These are phyloP conservation scores for Aporophyla lueneburgensis DNA, from an alignment of 2,888 invertebrate species.

Conservation along the genomic window DNA sequence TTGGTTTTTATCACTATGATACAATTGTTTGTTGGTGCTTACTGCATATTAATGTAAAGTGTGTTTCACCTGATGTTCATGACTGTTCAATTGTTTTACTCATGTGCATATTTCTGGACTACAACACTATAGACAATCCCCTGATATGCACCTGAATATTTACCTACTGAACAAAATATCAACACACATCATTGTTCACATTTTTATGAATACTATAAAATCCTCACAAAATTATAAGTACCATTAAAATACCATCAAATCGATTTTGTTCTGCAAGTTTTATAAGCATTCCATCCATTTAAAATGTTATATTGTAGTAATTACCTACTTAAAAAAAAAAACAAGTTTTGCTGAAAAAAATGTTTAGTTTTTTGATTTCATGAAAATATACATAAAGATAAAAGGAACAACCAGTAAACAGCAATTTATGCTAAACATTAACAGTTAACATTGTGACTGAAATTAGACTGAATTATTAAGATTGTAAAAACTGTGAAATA, in stretches of 20 bases:
- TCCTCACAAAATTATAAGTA: not conserved
- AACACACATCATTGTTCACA: slow-evolving; percentile 13
- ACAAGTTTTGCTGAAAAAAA: not conserved
- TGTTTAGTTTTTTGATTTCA: not conserved
- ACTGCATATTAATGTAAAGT: slow-evolving; percentile 27
- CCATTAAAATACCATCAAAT: slow-evolving; percentile 6
- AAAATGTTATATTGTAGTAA: slow-evolving; percentile 23
- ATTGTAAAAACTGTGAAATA: slow-evolving; percentile 47
- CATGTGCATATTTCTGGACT: slow-evolving; percentile 22
- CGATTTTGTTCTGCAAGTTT: slow-evolving; percentile 17
- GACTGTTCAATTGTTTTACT: slow-evolving; percentile 8
- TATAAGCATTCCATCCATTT: slow-evolving; percentile 62
- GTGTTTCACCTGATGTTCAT: slow-evolving; percentile 20
- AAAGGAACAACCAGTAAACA: slow-evolving; percentile 7
- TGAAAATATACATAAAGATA: not conserved
- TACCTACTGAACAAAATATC: slow-evolving; percentile 1
- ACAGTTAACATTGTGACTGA: slow-evolving; percentile 61
- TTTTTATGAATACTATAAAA: slow-evolving; percentile 8
- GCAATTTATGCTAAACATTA: slow-evolving; percentile 20
- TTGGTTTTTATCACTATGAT: slow-evolving; percentile 27
- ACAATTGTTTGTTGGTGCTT: slow-evolving; percentile 17
- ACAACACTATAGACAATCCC: not conserved
- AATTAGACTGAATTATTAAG: slow-evolving; percentile 66
- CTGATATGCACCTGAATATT: slow-evolving; percentile 11
- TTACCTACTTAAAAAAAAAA: slow-evolving; percentile 1